Percentiles rank a stretch among this genome's conserved stretches.
These are phyloP conservation scores for fruit fly (Drosophila melanogaster) DNA, from an alignment of 1,140 invertebrate species.

Conservation along the genomic window Release_6_plus_ISO1_MT NC_004354.4:20277001-20277500, in stretches of 20 bases:
- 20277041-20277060: not conserved
- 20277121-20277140: slow-evolving; percentile 25
- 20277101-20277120: slow-evolving; percentile 29
- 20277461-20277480: slow-evolving; percentile 8
- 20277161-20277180: slow-evolving; percentile 27
- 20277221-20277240: not conserved
- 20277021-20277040: not conserved
- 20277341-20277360: slow-evolving; percentile 20
- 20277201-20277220: slow-evolving; percentile 21
- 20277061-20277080: not conserved
- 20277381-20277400: slow-evolving; percentile 82
- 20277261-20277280: slow-evolving; percentile 6
- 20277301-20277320: not conserved
- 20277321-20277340: not conserved
- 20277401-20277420: slow-evolving; percentile 82
- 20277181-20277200: slow-evolving; percentile 25
- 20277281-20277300: not conserved
- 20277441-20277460: not conserved
- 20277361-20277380: slow-evolving; percentile 70
- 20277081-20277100: not conserved
- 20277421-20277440: slow-evolving; percentile 16
- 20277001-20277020: not conserved
- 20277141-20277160: slow-evolving; percentile 8
- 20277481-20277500: slow-evolving; percentile 70
- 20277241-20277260: slow-evolving; percentile 1